phyloP scores from a whole-genome alignment of 1,140 invertebrate species.

The Dreissena polymorpha region DNA sequence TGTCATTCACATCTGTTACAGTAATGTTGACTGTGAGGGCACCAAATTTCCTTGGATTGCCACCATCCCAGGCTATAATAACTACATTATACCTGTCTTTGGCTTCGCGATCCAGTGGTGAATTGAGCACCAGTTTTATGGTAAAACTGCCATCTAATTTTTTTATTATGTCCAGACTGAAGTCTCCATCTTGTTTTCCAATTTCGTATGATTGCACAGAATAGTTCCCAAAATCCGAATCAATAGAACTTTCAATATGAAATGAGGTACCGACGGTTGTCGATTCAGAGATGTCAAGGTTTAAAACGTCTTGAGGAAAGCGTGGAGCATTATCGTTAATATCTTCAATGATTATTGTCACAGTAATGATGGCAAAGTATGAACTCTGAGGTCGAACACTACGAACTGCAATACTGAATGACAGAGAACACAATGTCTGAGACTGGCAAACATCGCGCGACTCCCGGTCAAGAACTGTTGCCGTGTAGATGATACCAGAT shows the following conservation, averaged over 20 bases:
- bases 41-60: constrained; percentile 89
- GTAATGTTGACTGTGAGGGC: constrained; percentile 93
- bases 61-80: constrained; percentile 93
- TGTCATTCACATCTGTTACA: constrained; percentile 96
- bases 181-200: constrained; percentile 38
- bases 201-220: constrained; percentile 51
- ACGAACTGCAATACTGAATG: constrained; percentile 45
- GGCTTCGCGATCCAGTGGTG: constrained; percentile 90
- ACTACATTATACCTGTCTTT: constrained; percentile 88
- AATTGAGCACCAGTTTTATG: constrained; percentile 65
- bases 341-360: constrained; percentile 47
- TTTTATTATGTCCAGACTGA: constrained; percentile 35
- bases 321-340: constrained; percentile 53
- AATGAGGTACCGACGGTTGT: constrained; percentile 44
- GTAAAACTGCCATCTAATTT: constrained; percentile 54
- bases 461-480: constrained; percentile 51
- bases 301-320: constrained; percentile 35
- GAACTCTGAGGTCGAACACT: constrained; percentile 45
- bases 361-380: constrained; percentile 46
- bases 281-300: constrained; percentile 46
- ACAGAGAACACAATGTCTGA: constrained; percentile 32
- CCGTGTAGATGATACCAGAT: constrained; percentile 39
- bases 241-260: constrained; percentile 50
- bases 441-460: constrained; percentile 44
- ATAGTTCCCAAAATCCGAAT: constrained; percentile 38